Conservation (phyloP, 2,888 invertebrate species). For the Noctua janthe region DNA sequence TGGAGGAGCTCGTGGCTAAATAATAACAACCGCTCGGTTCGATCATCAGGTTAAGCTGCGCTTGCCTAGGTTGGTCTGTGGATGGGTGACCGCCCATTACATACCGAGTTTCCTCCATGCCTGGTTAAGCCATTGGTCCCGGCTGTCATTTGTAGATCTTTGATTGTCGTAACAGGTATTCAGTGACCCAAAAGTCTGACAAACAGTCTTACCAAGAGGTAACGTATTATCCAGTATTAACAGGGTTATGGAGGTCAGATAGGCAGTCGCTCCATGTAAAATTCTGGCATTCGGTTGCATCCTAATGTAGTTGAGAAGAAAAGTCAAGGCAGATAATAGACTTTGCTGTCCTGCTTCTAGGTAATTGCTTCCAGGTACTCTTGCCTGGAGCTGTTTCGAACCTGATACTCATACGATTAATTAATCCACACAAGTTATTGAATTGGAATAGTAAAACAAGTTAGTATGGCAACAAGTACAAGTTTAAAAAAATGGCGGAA, state of each 20-base stretch:
- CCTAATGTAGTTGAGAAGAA: not conserved
- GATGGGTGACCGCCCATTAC: not conserved
- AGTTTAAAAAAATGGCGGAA: not conserved
- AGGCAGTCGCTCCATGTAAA: too few relatives aligned
- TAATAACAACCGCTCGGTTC: too few relatives aligned
- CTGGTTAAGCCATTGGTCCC: not conserved
- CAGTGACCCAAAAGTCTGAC: not conserved
- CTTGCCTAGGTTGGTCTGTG: not conserved
- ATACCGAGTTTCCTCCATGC: not conserved
- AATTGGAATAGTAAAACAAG: not conserved
- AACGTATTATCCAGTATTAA: not conserved
- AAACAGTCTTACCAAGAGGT: not conserved
- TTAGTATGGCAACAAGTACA: not conserved
- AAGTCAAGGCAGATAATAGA: not conserved
- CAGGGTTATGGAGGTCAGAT: not conserved
- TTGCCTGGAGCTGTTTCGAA: not conserved
- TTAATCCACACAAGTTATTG: not conserved
- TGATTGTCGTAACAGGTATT: not conserved
- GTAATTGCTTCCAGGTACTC: not conserved
- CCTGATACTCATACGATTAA: not conserved
- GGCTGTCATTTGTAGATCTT: not conserved
- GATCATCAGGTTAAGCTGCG: not conserved
- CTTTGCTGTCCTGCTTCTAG: not conserved
- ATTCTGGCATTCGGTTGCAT: not conserved
- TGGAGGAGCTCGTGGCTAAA: not conserved